Base-by-base conservation (phyloP, 37 sponge, comb jelly and placozoan species). In the Corticium candelabrum region DNA sequence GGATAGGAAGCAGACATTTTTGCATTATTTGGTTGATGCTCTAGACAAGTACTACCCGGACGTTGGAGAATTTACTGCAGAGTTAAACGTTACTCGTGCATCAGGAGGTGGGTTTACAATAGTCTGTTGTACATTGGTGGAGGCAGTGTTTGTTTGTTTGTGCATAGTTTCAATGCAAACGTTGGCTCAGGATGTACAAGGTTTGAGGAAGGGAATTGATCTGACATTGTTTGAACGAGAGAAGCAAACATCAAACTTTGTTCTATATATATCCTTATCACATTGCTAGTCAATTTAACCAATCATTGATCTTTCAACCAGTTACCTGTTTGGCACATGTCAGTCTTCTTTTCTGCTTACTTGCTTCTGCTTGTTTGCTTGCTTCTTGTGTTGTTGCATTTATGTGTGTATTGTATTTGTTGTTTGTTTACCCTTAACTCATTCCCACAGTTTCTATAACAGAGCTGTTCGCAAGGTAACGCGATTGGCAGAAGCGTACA, bases 221-320 rank as follows among this genome's bases (percentile, higher is more conserved):
- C 39, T 41, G 11, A 41, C 86, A 15, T 30, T 72, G 37, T 37
- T 30, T 27, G 93, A 92, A 77, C 80, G 39, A 56, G 82, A 88
- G 37, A 77, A 77, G 41, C 86, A 92, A 7, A 81, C 82, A 35
- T 40, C 79, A 67, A 92, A 88, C 82, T 92, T 88, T 74, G 69
- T 86, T 40, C 1, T 92, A n/a, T 92, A 85, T 84, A 86, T 92
- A 92, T 92, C 93, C 93, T 85, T 62, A 38, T 3, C 30, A 29
- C 37, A 34, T 38, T 37, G 1, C 75, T 62, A n/a, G 37, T 77
- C 35, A 21, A 15, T 21, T 1, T 73, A 75, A 37, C 74, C 3
- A n/a, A n/a, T n/a, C n/a, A n/a, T n/a, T n/a, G n/a, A n/a, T n/a
- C n/a, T n/a, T n/a, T n/a, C n/a, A n/a, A n/a, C n/a, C n/a, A n/a